Evolutionary conservation across 2,113 vertebrate genomes (phyloP), one percentile per base, ranked within the genome.

Genomic region (Puntigrus tetrazona): DNA sequence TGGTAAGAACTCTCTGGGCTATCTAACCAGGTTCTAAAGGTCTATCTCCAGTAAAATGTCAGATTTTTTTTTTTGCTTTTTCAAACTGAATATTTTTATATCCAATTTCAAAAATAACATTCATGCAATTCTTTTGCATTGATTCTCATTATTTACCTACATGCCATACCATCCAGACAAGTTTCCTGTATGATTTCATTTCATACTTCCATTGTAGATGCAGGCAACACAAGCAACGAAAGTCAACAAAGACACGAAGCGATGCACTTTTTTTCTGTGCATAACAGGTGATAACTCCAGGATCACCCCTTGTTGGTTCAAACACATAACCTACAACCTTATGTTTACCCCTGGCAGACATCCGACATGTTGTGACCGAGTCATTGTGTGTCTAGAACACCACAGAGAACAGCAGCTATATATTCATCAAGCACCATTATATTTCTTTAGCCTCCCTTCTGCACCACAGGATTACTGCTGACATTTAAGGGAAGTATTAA

Each of bases 401-500:
- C 61, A 61, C 38, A 74, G 55, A 31, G 36, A 73, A 29, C 13
- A 36, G 13, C 45, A 75, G 79, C 45, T 63, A 79, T 43, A 59
- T 22, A 70, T 41, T 59, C 43, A 25, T 74, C 55, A 41, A 22
- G n/a, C 47, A 8, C 11, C 55, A 14, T 75, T 75, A 47, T 74
- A 72, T 65, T 81, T 73, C 47, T 7, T 83, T 59, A 61, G 45
- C 57, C 77, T 70, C 76, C 81, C 31, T 3, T 8, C 11, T 63
- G 69, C 76, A 82, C 80, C 57, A 36, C 43, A 78, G 45, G 69
- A 85, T 43, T 77, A 74, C 67, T 6, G 7, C 10, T 85, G 79
- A 70, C 81, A 77, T 88, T 86, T 89, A 55, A 55, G 63, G 22
- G 45, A 43, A 86, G 84, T 81, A 89, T 86, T 88, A 77, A 89